Percentiles rank a stretch among this genome's conserved stretches.
These are phyloP conservation scores for Heliornis fulica DNA, from an alignment of 2,113 vertebrate genomes.

Conservation along the genomic window DNA sequence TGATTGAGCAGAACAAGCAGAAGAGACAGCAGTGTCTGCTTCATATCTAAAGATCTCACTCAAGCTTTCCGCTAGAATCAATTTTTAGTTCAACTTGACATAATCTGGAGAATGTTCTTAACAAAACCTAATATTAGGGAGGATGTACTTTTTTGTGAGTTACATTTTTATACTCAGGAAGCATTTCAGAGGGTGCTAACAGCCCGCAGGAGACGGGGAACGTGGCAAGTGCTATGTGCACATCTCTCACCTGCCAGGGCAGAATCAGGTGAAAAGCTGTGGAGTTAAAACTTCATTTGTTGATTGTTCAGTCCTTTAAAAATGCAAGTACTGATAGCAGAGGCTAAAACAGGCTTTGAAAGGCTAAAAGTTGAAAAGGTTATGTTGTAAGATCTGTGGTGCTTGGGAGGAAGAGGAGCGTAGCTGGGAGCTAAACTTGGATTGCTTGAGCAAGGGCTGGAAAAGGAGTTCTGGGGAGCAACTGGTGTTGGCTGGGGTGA, in stretches of 20 bases:
- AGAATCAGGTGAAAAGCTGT: not conserved
- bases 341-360: not conserved
- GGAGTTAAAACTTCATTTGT: not conserved
- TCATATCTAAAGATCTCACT: constrained; percentile 6
- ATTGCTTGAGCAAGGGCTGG: not conserved
- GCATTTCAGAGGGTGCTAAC: not conserved
- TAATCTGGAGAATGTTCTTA: not conserved
- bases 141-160: not conserved
- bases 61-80: not conserved
- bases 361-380: not conserved
- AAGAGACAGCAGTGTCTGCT: not conserved
- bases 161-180: not conserved
- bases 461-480: not conserved
- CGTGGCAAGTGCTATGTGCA: fast-evolving
- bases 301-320: not conserved
- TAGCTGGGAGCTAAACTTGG: not conserved
- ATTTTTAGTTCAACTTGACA: constrained; percentile 33
- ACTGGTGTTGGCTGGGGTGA: not conserved
- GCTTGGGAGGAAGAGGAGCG: not conserved
- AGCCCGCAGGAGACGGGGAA: not conserved
- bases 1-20: not conserved
- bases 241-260: not conserved
- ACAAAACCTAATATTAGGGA: not conserved
- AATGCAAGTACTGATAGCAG: not conserved
- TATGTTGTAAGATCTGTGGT: not conserved